These are phyloP conservation scores for Hyalella azteca DNA, from an alignment of 2,888 invertebrate genomes.

Conservation along the genomic window DNA sequence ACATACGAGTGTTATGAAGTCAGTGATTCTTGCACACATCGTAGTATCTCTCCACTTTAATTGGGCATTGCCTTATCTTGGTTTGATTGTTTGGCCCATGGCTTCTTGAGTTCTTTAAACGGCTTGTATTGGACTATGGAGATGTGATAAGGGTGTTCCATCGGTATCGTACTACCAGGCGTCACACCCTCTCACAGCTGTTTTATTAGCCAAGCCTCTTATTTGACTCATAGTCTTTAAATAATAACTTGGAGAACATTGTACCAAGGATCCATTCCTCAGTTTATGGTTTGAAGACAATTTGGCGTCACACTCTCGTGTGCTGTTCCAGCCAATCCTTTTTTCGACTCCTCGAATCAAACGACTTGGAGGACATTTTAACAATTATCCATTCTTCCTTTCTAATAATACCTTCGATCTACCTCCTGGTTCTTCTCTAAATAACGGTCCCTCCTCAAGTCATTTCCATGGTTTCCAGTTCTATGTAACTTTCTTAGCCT, in stretches of 20 bases:
- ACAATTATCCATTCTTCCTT: not conserved
- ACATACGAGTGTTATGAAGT: constrained; percentile 28
- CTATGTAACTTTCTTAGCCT: too few relatives aligned
- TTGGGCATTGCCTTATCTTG: constrained; percentile 30
- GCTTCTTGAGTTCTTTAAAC: constrained; percentile 16
- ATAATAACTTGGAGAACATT: too few relatives aligned
- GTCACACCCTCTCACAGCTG: constrained; percentile 5
- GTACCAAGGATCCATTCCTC: too few relatives aligned
- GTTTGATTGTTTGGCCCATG: constrained; percentile 30
- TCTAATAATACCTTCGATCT: not conserved
- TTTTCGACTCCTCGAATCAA: not conserved
- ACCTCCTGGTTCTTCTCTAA: constrained; percentile 13
- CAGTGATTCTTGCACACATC: constrained; percentile 29
- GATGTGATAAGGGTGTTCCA: constrained; percentile 27
- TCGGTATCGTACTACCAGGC: not conserved
- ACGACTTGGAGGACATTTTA: constrained; percentile 21
- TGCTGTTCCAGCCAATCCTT: not conserved
- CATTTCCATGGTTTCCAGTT: constrained; percentile 30
- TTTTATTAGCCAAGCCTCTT: not conserved
- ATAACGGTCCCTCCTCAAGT: not conserved
- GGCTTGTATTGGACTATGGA: constrained; percentile 17
- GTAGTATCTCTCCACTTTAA: constrained; percentile 30
- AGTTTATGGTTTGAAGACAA: too few relatives aligned
- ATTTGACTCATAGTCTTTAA: too few relatives aligned
- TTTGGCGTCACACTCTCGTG: not conserved